Conservation (phyloP, 2,888 invertebrate species). For the Lysandra bellargus region DNA sequence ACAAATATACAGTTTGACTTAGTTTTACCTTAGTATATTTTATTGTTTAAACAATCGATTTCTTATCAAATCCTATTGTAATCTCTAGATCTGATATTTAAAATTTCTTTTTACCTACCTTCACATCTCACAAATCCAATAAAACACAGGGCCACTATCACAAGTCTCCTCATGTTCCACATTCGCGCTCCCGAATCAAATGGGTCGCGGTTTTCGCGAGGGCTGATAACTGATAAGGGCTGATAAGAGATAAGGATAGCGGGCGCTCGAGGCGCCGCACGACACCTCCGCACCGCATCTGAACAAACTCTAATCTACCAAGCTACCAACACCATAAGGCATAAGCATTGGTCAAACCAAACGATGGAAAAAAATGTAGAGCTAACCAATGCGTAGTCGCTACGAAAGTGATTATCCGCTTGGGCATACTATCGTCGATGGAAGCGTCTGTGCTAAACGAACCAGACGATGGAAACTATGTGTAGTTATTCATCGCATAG, state of each 20-base stretch:
- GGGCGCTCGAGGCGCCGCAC: constrained; percentile 52
- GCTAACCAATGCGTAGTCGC: not conserved
- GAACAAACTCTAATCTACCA: constrained; percentile 55
- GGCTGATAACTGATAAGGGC: constrained; percentile 72
- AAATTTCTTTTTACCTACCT: constrained; percentile 54
- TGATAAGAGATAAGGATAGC: constrained; percentile 54
- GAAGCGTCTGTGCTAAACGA: not conserved
- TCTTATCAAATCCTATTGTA: not conserved
- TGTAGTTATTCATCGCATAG: not conserved
- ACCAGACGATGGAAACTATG: not conserved
- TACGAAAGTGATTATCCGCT: too few species aligned
- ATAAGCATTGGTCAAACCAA: too few species aligned
- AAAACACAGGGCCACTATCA: constrained; percentile 53
- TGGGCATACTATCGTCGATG: not conserved
- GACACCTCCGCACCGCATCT: constrained; percentile 65
- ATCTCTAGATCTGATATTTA: too few species aligned
- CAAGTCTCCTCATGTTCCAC: constrained; percentile 57
- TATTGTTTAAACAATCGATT: not conserved
- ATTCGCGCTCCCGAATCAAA: constrained; percentile 49
- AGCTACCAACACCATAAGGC: constrained; percentile 32
- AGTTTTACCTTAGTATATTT: too few species aligned
- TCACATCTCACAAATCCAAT: constrained; percentile 58
- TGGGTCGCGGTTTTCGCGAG: constrained; percentile 69
- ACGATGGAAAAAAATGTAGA: not conserved
- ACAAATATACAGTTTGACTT: not conserved